Base-by-base conservation (phyloP, 1,140 invertebrate genomes). In the Caenorhabditis briggsae region DNA sequence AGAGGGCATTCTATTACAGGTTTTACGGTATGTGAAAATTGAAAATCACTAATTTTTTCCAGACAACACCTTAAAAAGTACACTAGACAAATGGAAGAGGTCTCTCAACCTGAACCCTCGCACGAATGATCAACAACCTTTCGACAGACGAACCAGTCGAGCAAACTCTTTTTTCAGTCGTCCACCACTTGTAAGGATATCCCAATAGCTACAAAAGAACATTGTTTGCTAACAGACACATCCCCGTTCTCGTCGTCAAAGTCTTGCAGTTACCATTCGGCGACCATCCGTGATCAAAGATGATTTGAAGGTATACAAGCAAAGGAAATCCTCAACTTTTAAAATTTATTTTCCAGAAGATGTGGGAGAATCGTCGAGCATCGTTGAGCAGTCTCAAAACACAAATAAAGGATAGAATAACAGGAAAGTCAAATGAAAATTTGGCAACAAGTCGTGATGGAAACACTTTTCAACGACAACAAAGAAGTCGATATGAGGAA, bases 401-500 rank as follows among this genome's bases (percentile, higher is more conserved):
- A 20, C 65, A 74, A 74, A 74, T 74, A 12, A 74, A 74, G 18
- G 65, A 74, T 16, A 74, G 46, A 46, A 74, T 74, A 6, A 48
- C 33, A 33, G 65, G 65, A 74, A 74, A 43, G 18, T 43, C 43
- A 9, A 25, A 33, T 46, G 65, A 48, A 2, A 74, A 74, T 48
- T 43, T 74, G 41, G 65, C 65, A 20, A 74, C 56, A 58, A 18
- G 8, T 58, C 56, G 20, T 2, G 20, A 58, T 20, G 18, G 56
- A 33, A 33, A 33, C 3, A 33, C 33, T 33, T 33, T 33, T 33
- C 33, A 33, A 33, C 1, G 33, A 33, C 33, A 33, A 33, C 33
- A 33, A 33, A 33, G 33, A 33, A 33, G 33, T 33, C 33, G 33
- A 33, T 33, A 33, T 33, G 33, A 33, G 33, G 33, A 33, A 33